Evolutionary conservation across 2,888 invertebrate genomes (phyloP).

Genomic region (Myopa testacea): DNA sequence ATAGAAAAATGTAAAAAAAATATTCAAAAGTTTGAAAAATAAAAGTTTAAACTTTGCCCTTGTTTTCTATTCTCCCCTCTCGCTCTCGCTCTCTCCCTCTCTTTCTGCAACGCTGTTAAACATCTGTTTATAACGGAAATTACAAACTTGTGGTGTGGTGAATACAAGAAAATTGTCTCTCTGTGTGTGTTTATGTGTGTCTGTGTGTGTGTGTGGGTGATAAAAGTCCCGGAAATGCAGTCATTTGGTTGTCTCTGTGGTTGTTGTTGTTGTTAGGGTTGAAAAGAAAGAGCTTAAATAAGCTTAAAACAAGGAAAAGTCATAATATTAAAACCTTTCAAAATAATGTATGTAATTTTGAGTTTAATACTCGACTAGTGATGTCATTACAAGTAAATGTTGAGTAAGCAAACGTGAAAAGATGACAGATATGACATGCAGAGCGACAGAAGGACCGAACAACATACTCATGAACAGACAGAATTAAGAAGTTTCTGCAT

Average conservation of each 20-base stretch:
- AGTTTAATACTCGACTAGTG: background rate
- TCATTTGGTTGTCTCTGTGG: background rate
- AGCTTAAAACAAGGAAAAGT: constrained; percentile 17
- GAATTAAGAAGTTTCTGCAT: too few species aligned
- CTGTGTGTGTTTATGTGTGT: background rate
- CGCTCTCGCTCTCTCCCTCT: background rate
- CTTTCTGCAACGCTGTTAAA: background rate
- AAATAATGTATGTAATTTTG: constrained; percentile 6
- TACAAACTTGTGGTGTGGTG: constrained; percentile 12
- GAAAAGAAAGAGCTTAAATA: constrained; percentile 9
- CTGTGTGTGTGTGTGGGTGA: too few species aligned
- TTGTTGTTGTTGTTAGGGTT: background rate
- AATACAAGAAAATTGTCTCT: too few species aligned
- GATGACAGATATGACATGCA: background rate
- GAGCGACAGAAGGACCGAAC: background rate
- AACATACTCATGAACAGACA: background rate
- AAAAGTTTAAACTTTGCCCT: background rate
- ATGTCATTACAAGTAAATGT: background rate
- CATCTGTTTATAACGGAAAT: constrained; percentile 20
- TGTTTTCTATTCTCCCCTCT: background rate
- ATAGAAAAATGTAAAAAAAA: too few species aligned
- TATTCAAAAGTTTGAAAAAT: background rate
- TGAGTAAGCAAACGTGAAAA: background rate
- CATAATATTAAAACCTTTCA: constrained; percentile 27
- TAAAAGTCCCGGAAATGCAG: constrained; percentile 23